Conservation (phyloP, 2,113 vertebrate genomes). For the Phalacrocorax pelagicus region DNA sequence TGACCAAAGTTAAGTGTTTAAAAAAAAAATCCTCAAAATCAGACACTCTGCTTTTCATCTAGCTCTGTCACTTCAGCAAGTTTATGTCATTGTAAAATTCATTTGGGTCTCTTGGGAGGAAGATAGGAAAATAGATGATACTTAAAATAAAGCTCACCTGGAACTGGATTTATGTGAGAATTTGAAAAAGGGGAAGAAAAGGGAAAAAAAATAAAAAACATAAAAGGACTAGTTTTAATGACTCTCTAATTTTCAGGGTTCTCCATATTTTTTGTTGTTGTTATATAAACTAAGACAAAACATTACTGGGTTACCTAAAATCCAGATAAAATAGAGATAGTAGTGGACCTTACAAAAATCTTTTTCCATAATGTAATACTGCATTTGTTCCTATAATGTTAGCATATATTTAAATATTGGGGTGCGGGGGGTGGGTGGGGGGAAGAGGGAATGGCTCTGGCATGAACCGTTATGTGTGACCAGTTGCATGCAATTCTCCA, state of each 20-base stretch:
- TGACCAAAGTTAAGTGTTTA: background rate
- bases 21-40: background rate
- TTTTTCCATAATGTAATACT: background rate
- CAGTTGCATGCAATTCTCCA: too few relatives aligned
- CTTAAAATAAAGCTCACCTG: background rate
- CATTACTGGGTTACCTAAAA: background rate
- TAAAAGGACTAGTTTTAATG: background rate
- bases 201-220: background rate
- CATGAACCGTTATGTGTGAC: background rate
- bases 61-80: background rate
- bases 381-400: background rate
- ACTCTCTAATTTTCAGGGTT: background rate
- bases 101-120: background rate
- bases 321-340: background rate
- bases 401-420: background rate
- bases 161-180: background rate
- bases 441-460: background rate
- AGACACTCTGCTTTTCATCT: background rate
- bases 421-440: accelerated
- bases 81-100: background rate
- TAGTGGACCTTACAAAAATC: background rate
- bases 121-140: background rate
- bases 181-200: background rate
- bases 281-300: background rate
- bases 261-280: background rate